Percentiles rank a stretch among this genome's conserved stretches.
phyloP scores from a whole-genome alignment of 2,888 invertebrate species.

The Lypha dubia region DNA sequence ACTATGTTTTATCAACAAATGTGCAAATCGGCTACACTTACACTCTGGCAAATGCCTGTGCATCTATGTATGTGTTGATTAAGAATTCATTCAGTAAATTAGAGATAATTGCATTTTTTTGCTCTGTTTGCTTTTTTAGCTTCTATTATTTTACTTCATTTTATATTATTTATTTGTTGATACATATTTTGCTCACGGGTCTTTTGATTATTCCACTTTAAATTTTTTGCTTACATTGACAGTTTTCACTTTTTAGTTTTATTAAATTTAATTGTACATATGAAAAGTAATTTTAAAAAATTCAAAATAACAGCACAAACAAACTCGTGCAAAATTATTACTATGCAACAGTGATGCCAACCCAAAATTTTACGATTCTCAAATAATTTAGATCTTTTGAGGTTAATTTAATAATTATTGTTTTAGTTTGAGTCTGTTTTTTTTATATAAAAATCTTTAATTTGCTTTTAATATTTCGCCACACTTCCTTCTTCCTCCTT shows the following conservation, averaged over 20 bases:
- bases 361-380: too few species aligned
- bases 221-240: slow-evolving; percentile 52
- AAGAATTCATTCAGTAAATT: slow-evolving; percentile 80
- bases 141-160: slow-evolving; percentile 74
- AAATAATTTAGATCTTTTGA: too few species aligned
- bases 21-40: slow-evolving; percentile 44
- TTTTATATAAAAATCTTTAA: too few species aligned
- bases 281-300: too few species aligned
- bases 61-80: slow-evolving; percentile 57
- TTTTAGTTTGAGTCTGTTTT: too few species aligned
- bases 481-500: too few species aligned
- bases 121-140: slow-evolving; percentile 43
- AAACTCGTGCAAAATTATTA: slow-evolving; percentile 16
- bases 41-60: neutral
- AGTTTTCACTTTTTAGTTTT: slow-evolving; percentile 54
- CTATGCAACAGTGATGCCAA: too few species aligned
- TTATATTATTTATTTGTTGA: slow-evolving; percentile 48
- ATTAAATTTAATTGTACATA: slow-evolving; percentile 46
- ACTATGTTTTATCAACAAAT: slow-evolving; percentile 4
- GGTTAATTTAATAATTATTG: too few species aligned
- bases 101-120: slow-evolving; percentile 73
- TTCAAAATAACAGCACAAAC: neutral
- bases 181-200: slow-evolving; percentile 50
- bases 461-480: too few species aligned
- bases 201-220: slow-evolving; percentile 56